phyloP scores from a whole-genome alignment of 64 coral and sea anemone species.

The Trachythela sp. region DNA sequence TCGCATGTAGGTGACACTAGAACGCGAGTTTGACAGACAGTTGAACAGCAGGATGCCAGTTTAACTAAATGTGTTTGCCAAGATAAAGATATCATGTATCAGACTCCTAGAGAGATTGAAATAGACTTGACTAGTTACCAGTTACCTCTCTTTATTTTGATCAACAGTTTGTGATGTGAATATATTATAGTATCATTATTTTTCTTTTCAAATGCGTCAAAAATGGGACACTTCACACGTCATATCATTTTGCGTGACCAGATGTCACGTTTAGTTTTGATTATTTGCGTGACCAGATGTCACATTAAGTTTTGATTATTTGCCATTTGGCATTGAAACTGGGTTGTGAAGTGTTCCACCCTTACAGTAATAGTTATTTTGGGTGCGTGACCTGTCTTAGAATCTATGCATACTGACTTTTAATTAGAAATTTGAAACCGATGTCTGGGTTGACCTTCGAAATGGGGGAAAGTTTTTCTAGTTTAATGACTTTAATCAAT shows the following conservation, averaged over 20 bases:
- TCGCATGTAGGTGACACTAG: not conserved
- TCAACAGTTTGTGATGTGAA: too few species aligned
- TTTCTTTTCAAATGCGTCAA: too few species aligned
- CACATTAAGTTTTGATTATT: too few species aligned
- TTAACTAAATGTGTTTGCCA: not conserved
- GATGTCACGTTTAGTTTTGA: too few species aligned
- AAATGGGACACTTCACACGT: too few species aligned
- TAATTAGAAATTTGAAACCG: too few species aligned
- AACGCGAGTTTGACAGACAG: not conserved
- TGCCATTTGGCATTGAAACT: not conserved
- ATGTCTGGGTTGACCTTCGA: too few species aligned
- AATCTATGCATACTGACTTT: not conserved
- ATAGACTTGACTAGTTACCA: not conserved
- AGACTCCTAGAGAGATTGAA: not conserved
- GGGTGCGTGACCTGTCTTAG: not conserved
- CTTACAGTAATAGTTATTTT: not conserved
- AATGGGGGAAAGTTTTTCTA: too few species aligned
- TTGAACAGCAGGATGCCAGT: not conserved
- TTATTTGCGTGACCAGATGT: too few species aligned
- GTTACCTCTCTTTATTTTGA: not conserved
- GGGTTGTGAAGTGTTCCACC: not conserved
- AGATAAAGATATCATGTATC: not conserved
- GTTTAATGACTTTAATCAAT: too few species aligned
- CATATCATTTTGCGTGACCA: too few species aligned
- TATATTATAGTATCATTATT: too few species aligned